These are phyloP conservation scores for Ricordea florida DNA, from an alignment of 92 coral and sea anemone species.

Conservation along the genomic window DNA sequence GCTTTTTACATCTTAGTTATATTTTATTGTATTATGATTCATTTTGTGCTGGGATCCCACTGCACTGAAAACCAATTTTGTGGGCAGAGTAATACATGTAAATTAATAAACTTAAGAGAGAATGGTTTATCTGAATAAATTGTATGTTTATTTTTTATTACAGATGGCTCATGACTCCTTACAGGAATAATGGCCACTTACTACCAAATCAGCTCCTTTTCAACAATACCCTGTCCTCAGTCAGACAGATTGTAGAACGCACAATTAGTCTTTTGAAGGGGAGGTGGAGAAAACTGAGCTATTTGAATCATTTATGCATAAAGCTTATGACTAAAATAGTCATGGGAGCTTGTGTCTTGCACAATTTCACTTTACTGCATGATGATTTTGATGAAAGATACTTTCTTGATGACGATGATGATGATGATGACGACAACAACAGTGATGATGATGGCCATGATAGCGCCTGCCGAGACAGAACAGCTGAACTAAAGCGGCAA, in stretches of 20 bases:
- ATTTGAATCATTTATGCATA: slow-evolving; percentile 7
- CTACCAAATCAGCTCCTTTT: slow-evolving; percentile 23
- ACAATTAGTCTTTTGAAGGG: slow-evolving; percentile 49
- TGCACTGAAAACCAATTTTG: too few relatives aligned
- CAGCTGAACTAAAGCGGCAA: slow-evolving; percentile 24
- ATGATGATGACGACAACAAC: slow-evolving; percentile 18
- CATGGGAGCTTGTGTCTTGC: slow-evolving; percentile 40
- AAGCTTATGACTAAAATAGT: slow-evolving; percentile 9
- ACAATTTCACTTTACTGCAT: slow-evolving; percentile 1
- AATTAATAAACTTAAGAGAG: too few relatives aligned
- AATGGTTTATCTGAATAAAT: too few relatives aligned
- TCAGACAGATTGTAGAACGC: slow-evolving; percentile 46
- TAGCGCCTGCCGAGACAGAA: background rate
- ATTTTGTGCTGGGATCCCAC: too few relatives aligned
- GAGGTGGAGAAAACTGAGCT: background rate
- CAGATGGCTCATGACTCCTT: slow-evolving; percentile 60
- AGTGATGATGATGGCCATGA: background rate
- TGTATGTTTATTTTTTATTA: too few relatives aligned
- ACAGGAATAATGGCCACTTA: slow-evolving; percentile 52
- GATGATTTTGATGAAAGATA: slow-evolving; percentile 31
- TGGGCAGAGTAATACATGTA: too few relatives aligned
- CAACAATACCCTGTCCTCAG: slow-evolving; percentile 38
- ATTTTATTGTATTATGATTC: too few relatives aligned
- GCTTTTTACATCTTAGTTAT: too few relatives aligned
- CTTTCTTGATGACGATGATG: slow-evolving; percentile 13